Evolutionary conservation across 2,113 vertebrate species (phyloP).

Genomic region (Paracanthobrama guichenoti): DNA sequence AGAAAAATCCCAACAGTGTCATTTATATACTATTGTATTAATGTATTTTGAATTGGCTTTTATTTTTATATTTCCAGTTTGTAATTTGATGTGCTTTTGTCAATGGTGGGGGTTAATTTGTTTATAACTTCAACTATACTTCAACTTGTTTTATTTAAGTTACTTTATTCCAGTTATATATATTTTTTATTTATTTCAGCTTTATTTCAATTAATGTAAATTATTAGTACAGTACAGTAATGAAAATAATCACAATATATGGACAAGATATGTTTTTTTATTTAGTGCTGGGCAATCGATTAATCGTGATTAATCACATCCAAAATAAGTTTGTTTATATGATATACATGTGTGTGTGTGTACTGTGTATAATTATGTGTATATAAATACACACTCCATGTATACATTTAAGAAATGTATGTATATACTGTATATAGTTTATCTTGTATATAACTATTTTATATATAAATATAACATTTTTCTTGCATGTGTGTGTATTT

Average conservation of each 20-base stretch:
- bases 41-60: not conserved
- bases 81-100: not conserved
- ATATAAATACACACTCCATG: too few relatives aligned
- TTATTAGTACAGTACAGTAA: not conserved
- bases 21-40: not conserved
- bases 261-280: not conserved
- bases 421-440: too few relatives aligned
- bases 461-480: too few relatives aligned
- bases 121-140: not conserved
- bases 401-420: too few relatives aligned
- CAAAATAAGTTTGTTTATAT: too few relatives aligned
- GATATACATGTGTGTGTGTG: too few relatives aligned
- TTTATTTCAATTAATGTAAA: not conserved
- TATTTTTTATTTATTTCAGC: not conserved
- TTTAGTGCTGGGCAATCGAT: too few relatives aligned
- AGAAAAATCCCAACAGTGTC: not conserved
- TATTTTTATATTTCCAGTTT: not conserved
- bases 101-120: not conserved
- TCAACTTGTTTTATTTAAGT: too few relatives aligned
- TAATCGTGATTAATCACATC: too few relatives aligned
- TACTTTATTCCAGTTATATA: not conserved
- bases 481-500: too few relatives aligned
- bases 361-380: too few relatives aligned
- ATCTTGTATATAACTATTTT: too few relatives aligned
- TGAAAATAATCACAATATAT: not conserved